Conservation (phyloP, 1,140 invertebrate species). For the Drosophila bocki region DNA sequence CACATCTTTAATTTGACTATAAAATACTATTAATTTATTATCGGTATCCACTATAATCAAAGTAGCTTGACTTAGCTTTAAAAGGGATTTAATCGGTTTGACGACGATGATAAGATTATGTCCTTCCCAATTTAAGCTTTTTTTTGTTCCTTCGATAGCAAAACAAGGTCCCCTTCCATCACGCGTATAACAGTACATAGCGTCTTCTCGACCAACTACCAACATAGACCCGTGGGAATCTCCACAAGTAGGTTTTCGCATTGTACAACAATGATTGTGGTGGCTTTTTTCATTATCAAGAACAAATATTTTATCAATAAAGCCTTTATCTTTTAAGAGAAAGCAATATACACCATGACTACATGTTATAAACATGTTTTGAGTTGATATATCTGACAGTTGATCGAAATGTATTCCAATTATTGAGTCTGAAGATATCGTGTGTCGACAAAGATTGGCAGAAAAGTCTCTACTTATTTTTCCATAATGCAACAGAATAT, state of each 20-base stretch:
- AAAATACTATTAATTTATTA: conserved; percentile 65
- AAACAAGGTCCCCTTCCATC: conserved; percentile 67
- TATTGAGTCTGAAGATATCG: conserved; percentile 32
- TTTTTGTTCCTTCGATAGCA: conserved; percentile 60
- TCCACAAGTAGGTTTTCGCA: conserved; percentile 24
- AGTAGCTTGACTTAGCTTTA: background rate
- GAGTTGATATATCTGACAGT: conserved; percentile 1
- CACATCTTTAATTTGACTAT: conserved; percentile 48
- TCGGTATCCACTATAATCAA: conserved; percentile 56
- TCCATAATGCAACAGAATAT: conserved; percentile 52
- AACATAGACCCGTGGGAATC: conserved; percentile 32
- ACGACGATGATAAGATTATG: conserved; percentile 47
- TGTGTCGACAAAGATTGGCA: conserved; percentile 39
- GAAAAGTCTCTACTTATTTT: conserved; percentile 40
- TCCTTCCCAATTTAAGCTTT: conserved; percentile 49
- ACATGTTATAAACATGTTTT: conserved; percentile 51
- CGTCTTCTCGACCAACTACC: conserved; percentile 62
- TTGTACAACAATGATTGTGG: conserved; percentile 50
- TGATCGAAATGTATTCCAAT: conserved; percentile 57
- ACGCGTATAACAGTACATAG: conserved; percentile 65
- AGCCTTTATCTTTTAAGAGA: conserved; percentile 52
- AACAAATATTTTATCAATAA: conserved; percentile 15
- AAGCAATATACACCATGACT: conserved; percentile 44
- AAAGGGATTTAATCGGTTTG: conserved; percentile 3
- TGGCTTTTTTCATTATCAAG: conserved; percentile 36